Evolutionary conservation across 2,113 vertebrate species (phyloP).

Genomic region (Chionis minor): DNA sequence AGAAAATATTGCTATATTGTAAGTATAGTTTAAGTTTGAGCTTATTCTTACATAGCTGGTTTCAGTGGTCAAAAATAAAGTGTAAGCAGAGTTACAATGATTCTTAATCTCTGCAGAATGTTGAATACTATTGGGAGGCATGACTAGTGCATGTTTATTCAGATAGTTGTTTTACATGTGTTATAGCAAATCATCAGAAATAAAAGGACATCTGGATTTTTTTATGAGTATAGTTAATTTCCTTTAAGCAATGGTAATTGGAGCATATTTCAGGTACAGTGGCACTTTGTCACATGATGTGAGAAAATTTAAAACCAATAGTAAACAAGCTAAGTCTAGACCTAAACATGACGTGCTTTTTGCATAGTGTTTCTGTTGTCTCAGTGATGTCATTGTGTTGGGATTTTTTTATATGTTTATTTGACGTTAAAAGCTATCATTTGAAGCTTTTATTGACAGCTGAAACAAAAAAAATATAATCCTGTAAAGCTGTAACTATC

Average conservation of each 20-base stretch:
- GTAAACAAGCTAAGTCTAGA: background rate
- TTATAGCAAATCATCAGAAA: background rate
- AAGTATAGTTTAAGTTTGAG: background rate
- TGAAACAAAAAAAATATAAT: conserved; percentile 63
- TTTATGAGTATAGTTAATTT: background rate
- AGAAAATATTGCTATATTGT: background rate
- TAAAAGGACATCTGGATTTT: background rate
- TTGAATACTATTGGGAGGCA: background rate
- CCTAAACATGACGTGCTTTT: background rate
- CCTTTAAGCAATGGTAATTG: background rate
- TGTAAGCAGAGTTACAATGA: background rate
- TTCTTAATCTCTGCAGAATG: background rate
- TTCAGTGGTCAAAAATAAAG: background rate
- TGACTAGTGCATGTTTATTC: background rate
- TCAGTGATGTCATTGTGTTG: background rate
- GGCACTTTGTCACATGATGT: background rate
- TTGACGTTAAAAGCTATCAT: conserved; percentile 39
- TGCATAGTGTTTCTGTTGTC: background rate
- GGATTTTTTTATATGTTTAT: background rate
- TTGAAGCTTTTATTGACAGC: conserved; percentile 69
- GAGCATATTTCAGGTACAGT: background rate
- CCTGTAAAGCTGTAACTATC: conserved; percentile 52
- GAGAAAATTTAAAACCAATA: background rate
- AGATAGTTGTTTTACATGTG: background rate
- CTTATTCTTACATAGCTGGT: background rate